Evolutionary conservation across 2,113 vertebrate genomes (phyloP).

Genomic region (Thermophis baileyi): DNA sequence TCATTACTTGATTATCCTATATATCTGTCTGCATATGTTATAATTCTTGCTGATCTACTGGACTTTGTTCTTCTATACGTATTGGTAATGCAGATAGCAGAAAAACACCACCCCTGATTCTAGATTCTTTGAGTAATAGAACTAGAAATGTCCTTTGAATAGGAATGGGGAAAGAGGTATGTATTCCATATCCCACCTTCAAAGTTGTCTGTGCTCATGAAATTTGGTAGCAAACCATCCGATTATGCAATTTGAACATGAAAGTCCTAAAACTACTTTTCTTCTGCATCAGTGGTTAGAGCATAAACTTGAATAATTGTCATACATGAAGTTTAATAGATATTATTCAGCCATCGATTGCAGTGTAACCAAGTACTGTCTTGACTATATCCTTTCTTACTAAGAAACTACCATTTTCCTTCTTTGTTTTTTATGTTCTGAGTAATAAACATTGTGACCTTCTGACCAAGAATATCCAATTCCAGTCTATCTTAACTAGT

Average conservation of each 20-base stretch:
- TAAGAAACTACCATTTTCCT: neutral
- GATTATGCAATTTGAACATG: neutral
- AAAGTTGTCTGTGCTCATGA: neutral
- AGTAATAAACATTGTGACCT: neutral
- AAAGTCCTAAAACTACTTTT: neutral
- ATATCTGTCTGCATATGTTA: neutral
- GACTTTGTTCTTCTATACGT: neutral
- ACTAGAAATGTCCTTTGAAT: neutral
- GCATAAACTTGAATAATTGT: neutral
- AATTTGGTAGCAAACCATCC: neutral
- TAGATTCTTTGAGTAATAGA: neutral
- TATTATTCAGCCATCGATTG: neutral
- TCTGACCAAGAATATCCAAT: neutral
- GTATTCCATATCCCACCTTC: neutral
- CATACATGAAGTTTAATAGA: neutral
- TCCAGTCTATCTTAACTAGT: neutral
- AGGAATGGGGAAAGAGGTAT: neutral
- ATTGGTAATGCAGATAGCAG: neutral
- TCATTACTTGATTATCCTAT: neutral
- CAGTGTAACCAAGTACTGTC: neutral
- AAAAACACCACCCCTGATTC: neutral
- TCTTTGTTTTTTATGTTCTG: neutral
- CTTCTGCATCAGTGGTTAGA: neutral
- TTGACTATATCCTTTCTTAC: neutral
- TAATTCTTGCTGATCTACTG: neutral